Evolutionary conservation across 2,113 vertebrate species (phyloP).

Genomic region (Bolborhynchus lineola): DNA sequence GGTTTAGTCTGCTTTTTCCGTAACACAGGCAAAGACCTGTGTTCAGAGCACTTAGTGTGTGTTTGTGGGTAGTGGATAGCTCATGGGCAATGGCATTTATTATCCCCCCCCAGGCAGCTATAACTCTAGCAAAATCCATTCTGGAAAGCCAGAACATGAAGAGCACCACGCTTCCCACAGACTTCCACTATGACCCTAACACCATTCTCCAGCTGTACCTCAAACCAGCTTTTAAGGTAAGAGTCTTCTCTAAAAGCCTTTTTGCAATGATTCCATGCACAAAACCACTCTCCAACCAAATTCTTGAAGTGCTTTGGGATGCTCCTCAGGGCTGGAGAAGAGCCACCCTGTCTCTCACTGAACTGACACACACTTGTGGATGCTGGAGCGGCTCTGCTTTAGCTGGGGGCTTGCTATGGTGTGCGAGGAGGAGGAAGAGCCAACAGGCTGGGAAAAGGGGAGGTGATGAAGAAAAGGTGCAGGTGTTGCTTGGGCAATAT

Average conservation of each 20-base stretch:
- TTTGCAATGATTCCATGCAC: not conserved
- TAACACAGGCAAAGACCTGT: not conserved
- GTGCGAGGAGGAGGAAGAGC: not conserved
- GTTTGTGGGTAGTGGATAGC: not conserved
- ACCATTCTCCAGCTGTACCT: slow-evolving; percentile 81
- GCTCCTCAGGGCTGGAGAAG: fast-evolving
- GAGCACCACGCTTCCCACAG: slow-evolving; percentile 84
- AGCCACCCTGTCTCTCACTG: not conserved
- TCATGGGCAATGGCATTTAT: not conserved
- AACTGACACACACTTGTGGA: not conserved
- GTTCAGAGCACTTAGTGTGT: not conserved
- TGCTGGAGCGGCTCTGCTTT: not conserved
- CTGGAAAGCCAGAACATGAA: slow-evolving; percentile 76
- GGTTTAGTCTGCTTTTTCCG: not conserved
- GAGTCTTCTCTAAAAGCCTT: not conserved
- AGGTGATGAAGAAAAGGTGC: not conserved
- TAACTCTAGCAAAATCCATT: slow-evolving; percentile 79
- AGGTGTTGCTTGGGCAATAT: not conserved
- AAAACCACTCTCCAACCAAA: not conserved
- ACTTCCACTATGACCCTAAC: slow-evolving; percentile 86
- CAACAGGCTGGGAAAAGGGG: not conserved
- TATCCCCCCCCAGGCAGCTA: slow-evolving; percentile 74
- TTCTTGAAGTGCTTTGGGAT: fast-evolving
- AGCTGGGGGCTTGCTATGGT: not conserved
- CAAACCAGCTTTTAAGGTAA: slow-evolving; percentile 84